Conservation (phyloP, 2,888 invertebrate genomes). For the Tipula lateralis region DNA sequence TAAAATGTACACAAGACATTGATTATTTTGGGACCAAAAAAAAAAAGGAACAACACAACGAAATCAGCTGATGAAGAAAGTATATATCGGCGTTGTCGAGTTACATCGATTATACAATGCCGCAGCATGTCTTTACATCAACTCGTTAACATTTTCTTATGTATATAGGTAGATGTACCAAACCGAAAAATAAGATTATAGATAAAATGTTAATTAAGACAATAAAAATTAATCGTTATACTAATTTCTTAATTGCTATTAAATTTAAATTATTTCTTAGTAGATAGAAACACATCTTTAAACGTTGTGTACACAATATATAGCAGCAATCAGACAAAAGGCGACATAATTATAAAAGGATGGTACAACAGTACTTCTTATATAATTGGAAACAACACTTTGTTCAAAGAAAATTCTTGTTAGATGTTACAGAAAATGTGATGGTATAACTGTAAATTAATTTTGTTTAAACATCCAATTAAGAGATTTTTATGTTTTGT, state of each 20-base stretch:
- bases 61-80: neutral
- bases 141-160: neutral
- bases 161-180: neutral
- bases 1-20: neutral
- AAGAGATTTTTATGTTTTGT: neutral
- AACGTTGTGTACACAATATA: neutral
- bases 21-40: neutral
- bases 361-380: neutral
- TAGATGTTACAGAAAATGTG: neutral
- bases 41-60: no score
- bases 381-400: neutral
- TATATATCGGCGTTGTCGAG: no score
- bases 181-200: neutral
- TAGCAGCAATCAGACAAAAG: neutral
- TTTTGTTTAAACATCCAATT: neutral
- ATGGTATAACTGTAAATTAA: neutral
- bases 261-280: neutral
- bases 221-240: conserved; percentile 2
- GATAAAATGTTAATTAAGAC: neutral
- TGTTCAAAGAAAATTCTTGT: neutral
- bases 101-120: no score
- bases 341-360: neutral
- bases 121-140: neutral
- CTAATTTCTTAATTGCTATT: conserved; percentile 14
- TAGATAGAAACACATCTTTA: neutral